Evolutionary conservation across 2,888 invertebrate genomes (phyloP), one percentile per base, ranked within the genome.

Genomic region (Drepana falcataria): DNA sequence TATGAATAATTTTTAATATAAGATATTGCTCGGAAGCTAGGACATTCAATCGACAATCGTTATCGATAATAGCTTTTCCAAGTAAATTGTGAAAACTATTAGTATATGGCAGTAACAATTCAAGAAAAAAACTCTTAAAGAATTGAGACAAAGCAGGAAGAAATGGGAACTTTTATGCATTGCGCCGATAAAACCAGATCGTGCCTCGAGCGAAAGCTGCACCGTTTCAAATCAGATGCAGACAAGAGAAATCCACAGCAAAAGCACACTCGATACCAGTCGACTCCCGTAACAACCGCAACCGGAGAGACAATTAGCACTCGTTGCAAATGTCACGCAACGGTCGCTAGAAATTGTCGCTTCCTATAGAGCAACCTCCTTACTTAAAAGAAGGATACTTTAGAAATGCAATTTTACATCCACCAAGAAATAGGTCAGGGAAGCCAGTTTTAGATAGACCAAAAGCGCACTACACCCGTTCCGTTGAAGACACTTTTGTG

Each of bases 301-400:
- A 66, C 66, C 69, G 66, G 63, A 65, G 69, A 73, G 72, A 81
- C 81, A 80, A 87, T 87, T 88, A 87, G 85, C 86, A 74, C 74
- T 73, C 65, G 76, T 71, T 73, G 79, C 65, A 77, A 81, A 87
- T 87, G 87, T 85, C 90, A 90, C 88, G 88, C 80, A 79, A 77
- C 69, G 71, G 66, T 61, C 68, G 61, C 66, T 52, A 60, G 56
- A 53, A 48, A 41, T 35, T 6, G 53, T 35, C 5, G 52, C 37
- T n/a, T 51, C 51, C 51, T 51, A 51, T 53, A 51, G 33, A 63
- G 59, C 59, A 57, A 51, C 63, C 59, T 59, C 62, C 57, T 64
- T 59, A 61, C 65, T 61, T 60, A 59, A 59, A 68, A 60, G 55
- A 48, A 52, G 37, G 41, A 21, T 47, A 58, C 60, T 56, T 67